A percentile compares a stretch with the other conserved stretches of the same genome.
Conservation (phyloP, 2,888 invertebrate genomes). For the Carabus problematicus region DNA sequence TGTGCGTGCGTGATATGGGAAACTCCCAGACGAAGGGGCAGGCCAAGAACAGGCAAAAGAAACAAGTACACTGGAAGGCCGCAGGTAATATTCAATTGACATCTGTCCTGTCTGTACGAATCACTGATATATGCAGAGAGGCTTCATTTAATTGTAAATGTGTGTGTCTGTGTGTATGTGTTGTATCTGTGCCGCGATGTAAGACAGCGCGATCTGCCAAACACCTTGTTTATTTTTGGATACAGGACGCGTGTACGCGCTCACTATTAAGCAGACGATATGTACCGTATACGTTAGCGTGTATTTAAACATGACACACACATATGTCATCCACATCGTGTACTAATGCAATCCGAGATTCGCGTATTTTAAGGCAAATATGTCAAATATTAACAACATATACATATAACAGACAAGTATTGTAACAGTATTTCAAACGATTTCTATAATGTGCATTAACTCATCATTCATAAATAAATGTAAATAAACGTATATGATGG, state of each 20-base stretch:
- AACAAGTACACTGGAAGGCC: slow-evolving; percentile 85
- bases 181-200: neutral
- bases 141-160: slow-evolving; percentile 9
- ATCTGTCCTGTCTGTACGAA: neutral
- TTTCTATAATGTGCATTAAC: neutral
- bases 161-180: slow-evolving; percentile 14
- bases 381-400: too few relatives aligned
- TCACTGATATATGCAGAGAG: neutral
- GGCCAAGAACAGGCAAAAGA: slow-evolving; percentile 68
- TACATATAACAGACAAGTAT: neutral
- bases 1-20: slow-evolving; percentile 63
- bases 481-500: neutral
- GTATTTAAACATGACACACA: slow-evolving; percentile 22
- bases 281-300: slow-evolving; percentile 13
- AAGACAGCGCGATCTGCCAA: slow-evolving; percentile 11
- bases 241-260: neutral
- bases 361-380: neutral
- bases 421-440: neutral
- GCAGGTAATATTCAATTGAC: slow-evolving; percentile 69
- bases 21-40: slow-evolving; percentile 69
- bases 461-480: neutral
- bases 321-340: slow-evolving; percentile 23
- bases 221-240: slow-evolving; percentile 24
- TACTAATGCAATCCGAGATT: neutral
- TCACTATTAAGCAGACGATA: slow-evolving; percentile 6